Percentiles rank a stretch among this genome's conserved stretches.
Evolutionary conservation across 2,888 invertebrate species (phyloP).

Genomic region (Autographa gamma): DNA sequence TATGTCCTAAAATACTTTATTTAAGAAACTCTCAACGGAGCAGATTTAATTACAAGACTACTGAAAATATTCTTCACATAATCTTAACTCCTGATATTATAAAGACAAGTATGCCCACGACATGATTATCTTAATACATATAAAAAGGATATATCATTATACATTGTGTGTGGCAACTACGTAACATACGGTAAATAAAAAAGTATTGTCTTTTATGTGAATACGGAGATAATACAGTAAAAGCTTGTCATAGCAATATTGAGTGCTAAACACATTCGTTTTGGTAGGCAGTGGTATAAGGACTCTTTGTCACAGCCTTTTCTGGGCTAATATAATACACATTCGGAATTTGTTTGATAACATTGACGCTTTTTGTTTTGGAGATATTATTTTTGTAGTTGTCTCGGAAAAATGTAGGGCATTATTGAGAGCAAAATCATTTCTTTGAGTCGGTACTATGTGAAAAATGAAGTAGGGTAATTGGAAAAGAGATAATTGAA

Average conservation of each 20-base stretch:
- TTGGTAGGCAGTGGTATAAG: background rate
- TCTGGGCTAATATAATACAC: background rate
- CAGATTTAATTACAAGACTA: no score
- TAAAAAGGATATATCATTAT: background rate
- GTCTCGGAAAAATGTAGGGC: background rate
- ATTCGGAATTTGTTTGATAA: conserved; percentile 1
- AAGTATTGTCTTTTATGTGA: background rate
- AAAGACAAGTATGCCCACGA: background rate
- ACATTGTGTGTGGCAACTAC: background rate
- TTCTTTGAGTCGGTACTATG: no score
- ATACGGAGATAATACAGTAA: background rate
- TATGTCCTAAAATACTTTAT: no score
- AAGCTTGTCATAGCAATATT: conserved; percentile 1
- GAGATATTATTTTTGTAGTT: background rate
- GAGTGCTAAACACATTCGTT: background rate
- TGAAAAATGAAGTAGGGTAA: no score
- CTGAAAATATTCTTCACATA: no score
- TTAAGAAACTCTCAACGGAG: no score
- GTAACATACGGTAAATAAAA: background rate
- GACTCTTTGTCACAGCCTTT: background rate
- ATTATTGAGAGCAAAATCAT: no score
- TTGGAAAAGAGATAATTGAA: no score
- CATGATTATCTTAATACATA: conserved; percentile 2
- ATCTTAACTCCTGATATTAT: no score
- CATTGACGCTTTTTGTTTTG: conserved; percentile 1